Base-by-base conservation (phyloP, 2,797 vertebrate species). In the Typhlichthys subterraneus region DNA sequence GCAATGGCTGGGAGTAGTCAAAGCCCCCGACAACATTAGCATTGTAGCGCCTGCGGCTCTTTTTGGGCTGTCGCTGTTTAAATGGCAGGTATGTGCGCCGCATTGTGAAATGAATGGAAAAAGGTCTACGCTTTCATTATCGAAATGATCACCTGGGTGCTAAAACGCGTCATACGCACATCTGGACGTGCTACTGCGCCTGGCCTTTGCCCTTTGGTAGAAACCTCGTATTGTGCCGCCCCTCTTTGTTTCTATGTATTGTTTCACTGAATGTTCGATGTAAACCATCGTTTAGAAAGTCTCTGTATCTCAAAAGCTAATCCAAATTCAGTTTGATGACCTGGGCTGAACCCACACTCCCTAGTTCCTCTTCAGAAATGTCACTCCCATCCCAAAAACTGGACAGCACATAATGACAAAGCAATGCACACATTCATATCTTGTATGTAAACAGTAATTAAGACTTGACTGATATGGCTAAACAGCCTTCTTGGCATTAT, bases 1-100 rank as follows among this genome's bases (percentile, higher is more conserved):
- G 84, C 83, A 89, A 86, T 90, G 89, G 90, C 88, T 88, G 88
- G 86, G 85, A 89, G 85, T 89, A 90, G 90, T 88, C 89, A 91
- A 90, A 90, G 81, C 89, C 89, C 57, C 89, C 86, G 85, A 90
- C 85, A 88, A 89, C 88, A 90, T 88, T 86, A 86, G 85, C 89
- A 88, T 88, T 79, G 88, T 70, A 78, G 78, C 70, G 89, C 90
- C 89, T n/a, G 75, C 53, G 90, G 85, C 84, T 82, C 77, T 88
- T 82, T 61, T 61, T 68, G 87, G 85, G 88, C 85, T 89, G 88
- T 90, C 88, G 88, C 88, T 89, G 84, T 87, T 87, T 85, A 86
- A 70, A 80, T 31, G 77, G 86, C 81, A 89, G 87, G 85, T 87
- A 81, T 78, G 80, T 61, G 79, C 78, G 87, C 77, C 87, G 87